Conservation (phyloP, 2,797 vertebrate genomes). For the Sciurus carolinensis region DNA sequence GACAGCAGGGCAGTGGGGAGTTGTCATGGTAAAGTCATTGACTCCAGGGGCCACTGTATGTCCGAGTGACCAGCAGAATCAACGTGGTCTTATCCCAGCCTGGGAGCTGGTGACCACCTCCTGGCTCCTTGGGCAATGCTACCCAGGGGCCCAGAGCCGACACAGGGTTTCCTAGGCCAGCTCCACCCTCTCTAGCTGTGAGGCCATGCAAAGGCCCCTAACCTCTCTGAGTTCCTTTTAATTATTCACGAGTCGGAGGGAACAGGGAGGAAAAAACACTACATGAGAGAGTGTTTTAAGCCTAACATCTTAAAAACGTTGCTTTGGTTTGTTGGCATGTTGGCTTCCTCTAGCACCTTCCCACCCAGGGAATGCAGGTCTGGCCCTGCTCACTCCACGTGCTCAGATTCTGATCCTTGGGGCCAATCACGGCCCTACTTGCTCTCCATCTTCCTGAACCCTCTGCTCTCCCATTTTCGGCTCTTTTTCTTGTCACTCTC, state of each 20-base stretch:
- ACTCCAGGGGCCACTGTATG: background rate
- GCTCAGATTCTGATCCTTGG: background rate
- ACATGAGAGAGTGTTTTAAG: background rate
- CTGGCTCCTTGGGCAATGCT: background rate
- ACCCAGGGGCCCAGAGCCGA: background rate
- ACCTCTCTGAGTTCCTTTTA: background rate
- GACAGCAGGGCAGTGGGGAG: background rate
- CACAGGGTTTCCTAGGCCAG: background rate
- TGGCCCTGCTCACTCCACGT: background rate
- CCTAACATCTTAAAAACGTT: background rate
- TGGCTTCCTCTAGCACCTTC: background rate
- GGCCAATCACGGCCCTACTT: background rate
- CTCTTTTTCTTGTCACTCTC: background rate
- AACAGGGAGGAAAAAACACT: background rate
- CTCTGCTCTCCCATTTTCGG: background rate
- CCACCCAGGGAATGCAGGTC: no score
- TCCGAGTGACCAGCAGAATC: rapidly evolving
- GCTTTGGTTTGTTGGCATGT: background rate
- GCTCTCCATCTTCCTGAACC: background rate
- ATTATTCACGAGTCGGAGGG: no score
- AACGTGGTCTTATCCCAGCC: rapidly evolving
- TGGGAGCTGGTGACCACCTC: background rate
- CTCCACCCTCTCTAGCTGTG: background rate
- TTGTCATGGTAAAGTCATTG: background rate
- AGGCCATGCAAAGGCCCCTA: background rate